Evolutionary conservation across 2,113 vertebrate genomes (phyloP).

Genomic region (Phrynocephalus versicolor): DNA sequence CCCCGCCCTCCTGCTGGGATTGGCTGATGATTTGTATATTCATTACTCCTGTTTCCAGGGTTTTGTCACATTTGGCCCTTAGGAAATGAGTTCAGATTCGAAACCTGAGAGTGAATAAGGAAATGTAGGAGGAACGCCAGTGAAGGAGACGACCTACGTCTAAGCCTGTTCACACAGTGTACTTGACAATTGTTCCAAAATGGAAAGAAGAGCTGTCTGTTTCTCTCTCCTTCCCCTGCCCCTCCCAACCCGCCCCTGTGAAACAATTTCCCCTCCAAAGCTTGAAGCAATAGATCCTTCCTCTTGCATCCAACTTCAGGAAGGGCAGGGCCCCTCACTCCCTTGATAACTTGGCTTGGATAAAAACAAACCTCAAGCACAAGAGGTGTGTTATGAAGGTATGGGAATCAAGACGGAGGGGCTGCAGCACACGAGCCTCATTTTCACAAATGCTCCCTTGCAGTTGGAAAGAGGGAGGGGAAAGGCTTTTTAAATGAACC

Average conservation of each 20-base stretch:
- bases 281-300: conserved; percentile 2
- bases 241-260: too few species aligned
- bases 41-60: too few species aligned
- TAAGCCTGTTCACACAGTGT: background rate
- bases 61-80: background rate
- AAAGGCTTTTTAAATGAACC: background rate
- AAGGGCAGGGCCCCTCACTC: background rate
- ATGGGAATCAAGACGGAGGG: background rate
- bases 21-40: too few species aligned
- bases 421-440: background rate
- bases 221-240: background rate
- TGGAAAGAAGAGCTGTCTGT: background rate
- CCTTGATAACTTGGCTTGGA: background rate
- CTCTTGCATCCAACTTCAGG: background rate
- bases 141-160: background rate
- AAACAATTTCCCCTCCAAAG: conserved; percentile 1
- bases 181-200: background rate
- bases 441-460: background rate
- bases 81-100: background rate
- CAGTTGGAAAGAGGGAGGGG: background rate
- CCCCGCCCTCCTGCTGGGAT: too few species aligned
- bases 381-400: background rate
- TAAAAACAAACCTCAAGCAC: background rate
- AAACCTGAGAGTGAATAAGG: background rate
- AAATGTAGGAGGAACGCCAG: background rate